Evolutionary conservation across 1,140 invertebrate genomes (phyloP).

Genomic region (Microplitis demolitor): DNA sequence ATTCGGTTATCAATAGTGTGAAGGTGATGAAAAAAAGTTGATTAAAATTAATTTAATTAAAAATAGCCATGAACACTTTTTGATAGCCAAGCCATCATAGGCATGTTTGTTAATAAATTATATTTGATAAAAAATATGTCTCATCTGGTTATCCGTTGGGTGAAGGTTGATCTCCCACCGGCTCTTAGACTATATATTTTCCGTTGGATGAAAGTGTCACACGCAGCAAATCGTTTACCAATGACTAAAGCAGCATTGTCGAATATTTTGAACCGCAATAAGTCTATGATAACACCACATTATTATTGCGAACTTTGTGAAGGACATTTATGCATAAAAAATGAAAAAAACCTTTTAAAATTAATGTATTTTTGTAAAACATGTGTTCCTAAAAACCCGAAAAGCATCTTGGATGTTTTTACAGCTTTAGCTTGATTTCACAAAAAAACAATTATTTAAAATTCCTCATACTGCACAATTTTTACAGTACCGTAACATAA

Average conservation of each 20-base stretch:
- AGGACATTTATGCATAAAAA: background rate
- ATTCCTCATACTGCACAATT: background rate
- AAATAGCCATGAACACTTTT: no score
- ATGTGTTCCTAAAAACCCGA: background rate
- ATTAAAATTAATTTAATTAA: no score
- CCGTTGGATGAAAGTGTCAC: background rate
- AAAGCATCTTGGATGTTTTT: constrained; percentile 1
- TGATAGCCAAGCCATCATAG: no score
- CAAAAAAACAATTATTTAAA: constrained; percentile 4
- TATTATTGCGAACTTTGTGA: constrained; percentile 11
- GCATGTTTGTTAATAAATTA: no score
- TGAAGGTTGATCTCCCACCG: no score
- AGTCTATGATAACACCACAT: background rate
- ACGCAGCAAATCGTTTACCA: background rate
- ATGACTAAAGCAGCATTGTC: constrained; percentile 10
- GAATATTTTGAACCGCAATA: background rate
- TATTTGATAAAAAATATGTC: no score
- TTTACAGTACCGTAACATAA: background rate
- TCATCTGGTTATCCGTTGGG: no score
- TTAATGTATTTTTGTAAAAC: background rate
- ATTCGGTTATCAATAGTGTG: no score
- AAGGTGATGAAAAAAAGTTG: no score
- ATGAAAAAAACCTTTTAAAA: background rate
- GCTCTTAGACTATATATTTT: no score
- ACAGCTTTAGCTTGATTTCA: background rate